Evolutionary conservation across 2,797 vertebrate species (phyloP), one percentile per base, ranked within the genome.

Genomic region (Sebastes kiyomatsui): DNA sequence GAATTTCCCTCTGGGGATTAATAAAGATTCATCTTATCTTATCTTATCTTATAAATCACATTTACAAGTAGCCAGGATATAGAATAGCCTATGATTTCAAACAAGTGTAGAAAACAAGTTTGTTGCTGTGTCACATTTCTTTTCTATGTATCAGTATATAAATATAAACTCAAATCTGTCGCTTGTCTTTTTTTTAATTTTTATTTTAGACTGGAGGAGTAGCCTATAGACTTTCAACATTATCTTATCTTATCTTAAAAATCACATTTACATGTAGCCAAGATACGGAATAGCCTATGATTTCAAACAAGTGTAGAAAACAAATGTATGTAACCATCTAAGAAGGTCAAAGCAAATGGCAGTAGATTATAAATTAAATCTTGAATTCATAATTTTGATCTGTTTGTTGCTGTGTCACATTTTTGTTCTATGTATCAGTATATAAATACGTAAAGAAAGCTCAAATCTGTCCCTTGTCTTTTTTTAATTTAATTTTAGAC

Each of bases 401-500:
- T 14, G 2, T 59, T 62, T 61, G 18, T 42, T 25, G 25, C 23
- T 70, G 18, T 18, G 27, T 60, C n/a, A 59, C 8, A 23, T 27
- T 22, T 35, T 38, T 75, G 60, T 35, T 14, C 35, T 38, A 38
- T 38, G 12, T 12, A 55, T 22, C 33, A 33, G 23, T 30, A 49
- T 65, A 49, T 75, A 66, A 77, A 77, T 42, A 68, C 6, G 30
- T 32, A 56, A 7, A 27, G 12, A 68, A 61, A 54, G 25, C 46
- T 42, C 32, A 78, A 32, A 75, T 81, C 35, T 72, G 56, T 77
- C 65, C 25, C 33, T 13, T 61, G 5, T 67, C 23, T 33, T 59
- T 56, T 35, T 73, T 14, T 3, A 1, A 14, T 35, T 90, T 88
- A 69, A 87, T 79, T 87, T 87, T 65, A 72, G 83, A 70, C 49